phyloP scores from a whole-genome alignment of 2,888 invertebrate species.

The Aethes cnicana region DNA sequence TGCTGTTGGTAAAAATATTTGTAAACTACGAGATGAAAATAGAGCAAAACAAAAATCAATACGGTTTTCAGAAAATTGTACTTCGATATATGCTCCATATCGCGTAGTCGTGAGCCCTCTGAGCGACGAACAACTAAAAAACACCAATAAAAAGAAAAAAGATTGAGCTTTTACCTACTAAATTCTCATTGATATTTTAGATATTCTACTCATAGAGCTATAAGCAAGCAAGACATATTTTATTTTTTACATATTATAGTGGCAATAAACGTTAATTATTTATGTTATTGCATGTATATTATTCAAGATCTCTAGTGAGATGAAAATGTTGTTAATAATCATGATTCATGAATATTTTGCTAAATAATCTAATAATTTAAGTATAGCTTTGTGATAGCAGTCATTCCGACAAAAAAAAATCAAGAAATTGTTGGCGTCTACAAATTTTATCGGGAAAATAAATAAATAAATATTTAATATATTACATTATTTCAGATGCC shows the following conservation, averaged over 20 bases:
- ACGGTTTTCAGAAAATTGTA: slow-evolving; percentile 68
- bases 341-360: no score
- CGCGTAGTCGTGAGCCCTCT: slow-evolving; percentile 65
- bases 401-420: no score
- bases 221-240: no score
- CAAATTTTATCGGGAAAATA: slow-evolving; percentile 55
- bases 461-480: slow-evolving; percentile 32
- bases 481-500: slow-evolving; percentile 30
- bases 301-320: no score
- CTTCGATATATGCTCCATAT: slow-evolving; percentile 68
- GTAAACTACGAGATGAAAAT: slow-evolving; percentile 64
- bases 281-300: no score
- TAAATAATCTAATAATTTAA: not conserved
- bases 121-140: slow-evolving; percentile 53
- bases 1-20: slow-evolving; percentile 72
- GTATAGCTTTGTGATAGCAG: slow-evolving; percentile 14
- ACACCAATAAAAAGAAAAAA: slow-evolving; percentile 47
- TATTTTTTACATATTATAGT: no score
- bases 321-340: no score
- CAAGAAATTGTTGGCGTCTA: slow-evolving; percentile 55
- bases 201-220: not conserved
- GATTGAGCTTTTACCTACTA: slow-evolving; percentile 29
- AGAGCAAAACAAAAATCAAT: slow-evolving; percentile 61
- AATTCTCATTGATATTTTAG: not conserved
- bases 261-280: no score